Conservation (phyloP, 2,113 vertebrate species). For the Ophthalmolycus amberensis region DNA sequence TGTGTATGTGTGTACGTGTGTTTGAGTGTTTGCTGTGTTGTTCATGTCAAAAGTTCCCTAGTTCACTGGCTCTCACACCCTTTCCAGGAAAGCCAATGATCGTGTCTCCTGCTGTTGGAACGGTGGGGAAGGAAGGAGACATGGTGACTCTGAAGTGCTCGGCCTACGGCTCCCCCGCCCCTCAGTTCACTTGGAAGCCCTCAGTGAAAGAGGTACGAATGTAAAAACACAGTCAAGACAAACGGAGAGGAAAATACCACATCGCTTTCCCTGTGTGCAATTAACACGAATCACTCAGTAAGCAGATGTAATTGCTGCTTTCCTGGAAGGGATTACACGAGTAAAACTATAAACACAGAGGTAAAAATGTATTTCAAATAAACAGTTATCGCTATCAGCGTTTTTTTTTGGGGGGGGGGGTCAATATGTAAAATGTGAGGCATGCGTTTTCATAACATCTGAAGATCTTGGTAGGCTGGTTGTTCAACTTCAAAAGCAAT, state of each 20-base stretch:
- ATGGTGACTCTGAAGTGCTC: conserved; percentile 72
- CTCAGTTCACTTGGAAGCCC: conserved; percentile 77
- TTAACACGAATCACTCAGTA: background rate
- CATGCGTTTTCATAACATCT: conserved; percentile 5
- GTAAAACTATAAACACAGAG: background rate
- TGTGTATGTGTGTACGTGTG: too few relatives aligned
- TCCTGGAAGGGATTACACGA: background rate
- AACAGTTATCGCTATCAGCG: background rate
- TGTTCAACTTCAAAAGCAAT: conserved; percentile 50
- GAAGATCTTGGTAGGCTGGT: conserved; percentile 12
- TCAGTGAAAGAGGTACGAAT: conserved; percentile 68
- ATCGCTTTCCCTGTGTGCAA: background rate
- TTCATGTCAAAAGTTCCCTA: background rate
- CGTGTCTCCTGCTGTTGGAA: conserved; percentile 22
- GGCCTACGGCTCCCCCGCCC: conserved; percentile 54
- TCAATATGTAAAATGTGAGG: conserved; percentile 34
- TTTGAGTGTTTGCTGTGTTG: background rate
- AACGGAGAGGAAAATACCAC: background rate
- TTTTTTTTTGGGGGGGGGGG: conserved; percentile 4
- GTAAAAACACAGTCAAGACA: background rate
- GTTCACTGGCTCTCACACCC: conserved; percentile 5
- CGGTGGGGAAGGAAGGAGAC: conserved; percentile 72
- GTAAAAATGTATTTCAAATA: conserved; percentile 1
- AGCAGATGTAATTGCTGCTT: conserved; percentile 8
- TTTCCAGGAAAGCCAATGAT: conserved; percentile 74